Conservation (phyloP, 2,888 invertebrate species). For the Cryptophagus acutangulus region DNA sequence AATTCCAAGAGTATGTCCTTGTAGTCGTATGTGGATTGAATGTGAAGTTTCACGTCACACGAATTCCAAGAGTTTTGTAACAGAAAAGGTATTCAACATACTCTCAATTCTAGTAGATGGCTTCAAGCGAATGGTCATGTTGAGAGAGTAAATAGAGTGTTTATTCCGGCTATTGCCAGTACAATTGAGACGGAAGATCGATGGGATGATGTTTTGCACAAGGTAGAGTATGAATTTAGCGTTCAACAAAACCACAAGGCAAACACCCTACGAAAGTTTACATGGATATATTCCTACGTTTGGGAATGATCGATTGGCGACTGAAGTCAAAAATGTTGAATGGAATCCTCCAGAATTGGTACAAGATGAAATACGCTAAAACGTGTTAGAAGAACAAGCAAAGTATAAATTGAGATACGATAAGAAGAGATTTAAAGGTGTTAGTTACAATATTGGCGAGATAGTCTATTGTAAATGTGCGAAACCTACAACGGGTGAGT, state of each 20-base stretch:
- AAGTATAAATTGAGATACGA: background rate
- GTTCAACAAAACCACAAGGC: slow-evolving; percentile 20
- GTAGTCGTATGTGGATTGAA: no score
- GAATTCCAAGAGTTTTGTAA: slow-evolving; percentile 12
- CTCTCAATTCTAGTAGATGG: slow-evolving; percentile 20
- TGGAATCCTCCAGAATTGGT: background rate
- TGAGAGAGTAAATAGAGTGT: slow-evolving; percentile 17
- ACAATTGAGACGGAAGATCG: slow-evolving; percentile 5
- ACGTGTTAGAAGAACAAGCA: background rate
- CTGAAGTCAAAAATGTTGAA: background rate
- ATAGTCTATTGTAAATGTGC: no score
- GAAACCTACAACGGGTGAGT: no score
- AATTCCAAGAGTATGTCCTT: slow-evolving; percentile 12
- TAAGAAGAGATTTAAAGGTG: background rate
- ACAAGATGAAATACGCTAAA: background rate
- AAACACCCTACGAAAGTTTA: slow-evolving; percentile 4
- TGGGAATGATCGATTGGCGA: background rate
- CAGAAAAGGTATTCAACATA: slow-evolving; percentile 15
- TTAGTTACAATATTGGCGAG: background rate
- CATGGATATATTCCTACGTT: background rate
- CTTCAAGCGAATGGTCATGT: slow-evolving; percentile 26
- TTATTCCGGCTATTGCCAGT: slow-evolving; percentile 13
- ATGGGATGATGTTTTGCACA: slow-evolving; percentile 16
- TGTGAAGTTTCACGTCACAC: slow-evolving; percentile 10
- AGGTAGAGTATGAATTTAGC: slow-evolving; percentile 20